Conservation (phyloP, 1,140 invertebrate genomes). For the Sycobia sp. region DNA sequence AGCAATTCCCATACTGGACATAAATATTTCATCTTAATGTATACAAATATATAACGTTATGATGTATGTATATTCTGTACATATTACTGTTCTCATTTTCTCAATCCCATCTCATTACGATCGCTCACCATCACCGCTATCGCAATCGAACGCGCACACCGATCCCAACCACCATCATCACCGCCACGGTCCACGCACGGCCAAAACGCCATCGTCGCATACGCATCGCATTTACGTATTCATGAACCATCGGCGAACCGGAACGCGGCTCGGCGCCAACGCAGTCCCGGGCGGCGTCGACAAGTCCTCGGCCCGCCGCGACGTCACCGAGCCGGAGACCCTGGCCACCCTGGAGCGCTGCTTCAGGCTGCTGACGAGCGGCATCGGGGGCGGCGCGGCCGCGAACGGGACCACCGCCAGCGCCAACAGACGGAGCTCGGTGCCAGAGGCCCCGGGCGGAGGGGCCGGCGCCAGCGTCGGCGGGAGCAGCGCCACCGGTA, state of each 20-base stretch:
- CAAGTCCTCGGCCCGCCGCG: constrained; percentile 70
- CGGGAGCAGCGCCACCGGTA: constrained; percentile 60
- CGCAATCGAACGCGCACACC: background rate
- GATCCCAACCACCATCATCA: background rate
- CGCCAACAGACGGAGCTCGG: constrained; percentile 64
- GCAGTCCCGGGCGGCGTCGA: constrained; percentile 71
- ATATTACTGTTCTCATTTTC: too few relatives aligned
- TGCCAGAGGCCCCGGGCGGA: constrained; percentile 59
- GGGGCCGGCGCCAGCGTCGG: background rate
- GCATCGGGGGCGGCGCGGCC: constrained; percentile 31
- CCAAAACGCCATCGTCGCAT: background rate
- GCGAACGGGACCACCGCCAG: constrained; percentile 52
- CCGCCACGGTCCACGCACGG: too few relatives aligned
- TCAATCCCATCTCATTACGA: too few relatives aligned
- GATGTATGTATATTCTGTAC: too few relatives aligned
- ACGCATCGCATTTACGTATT: background rate
- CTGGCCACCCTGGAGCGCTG: constrained; percentile 74
- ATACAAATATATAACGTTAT: too few relatives aligned
- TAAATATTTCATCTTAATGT: too few relatives aligned
- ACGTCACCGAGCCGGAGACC: constrained; percentile 70
- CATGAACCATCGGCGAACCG: background rate
- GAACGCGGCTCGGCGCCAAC: background rate
- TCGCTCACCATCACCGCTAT: background rate
- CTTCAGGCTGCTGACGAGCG: constrained; percentile 69
- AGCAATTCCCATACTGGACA: too few relatives aligned